Percentiles rank a stretch among this genome's conserved stretches.
Evolutionary conservation across 2,888 invertebrate species (phyloP).

Genomic region (Philhelius pedissequus): DNA sequence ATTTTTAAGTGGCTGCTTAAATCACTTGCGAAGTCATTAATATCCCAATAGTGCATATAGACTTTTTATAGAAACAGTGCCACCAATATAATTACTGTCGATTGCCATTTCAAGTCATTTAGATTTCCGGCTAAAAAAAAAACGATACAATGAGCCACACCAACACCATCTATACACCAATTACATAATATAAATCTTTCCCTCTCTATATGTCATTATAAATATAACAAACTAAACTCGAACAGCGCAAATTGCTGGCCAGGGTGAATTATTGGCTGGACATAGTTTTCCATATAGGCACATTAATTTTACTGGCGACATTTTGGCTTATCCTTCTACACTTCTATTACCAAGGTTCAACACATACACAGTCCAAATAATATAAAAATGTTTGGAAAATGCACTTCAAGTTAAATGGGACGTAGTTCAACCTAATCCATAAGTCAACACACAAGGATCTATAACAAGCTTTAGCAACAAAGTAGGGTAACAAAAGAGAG

Average conservation of each 20-base stretch:
- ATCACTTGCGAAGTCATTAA: not conserved
- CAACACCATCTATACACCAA: not conserved
- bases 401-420: slow-evolving; percentile 42
- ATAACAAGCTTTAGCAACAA: not conserved
- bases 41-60: not conserved
- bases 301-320: slow-evolving; percentile 57
- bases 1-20: too few relatives aligned
- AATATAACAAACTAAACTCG: not conserved
- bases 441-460: slow-evolving; percentile 31
- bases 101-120: not conserved
- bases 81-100: not conserved
- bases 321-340: slow-evolving; percentile 35
- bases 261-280: slow-evolving; percentile 57
- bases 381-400: slow-evolving; percentile 4
- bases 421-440: slow-evolving; percentile 20
- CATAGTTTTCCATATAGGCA: slow-evolving; percentile 47
- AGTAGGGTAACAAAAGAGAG: not conserved
- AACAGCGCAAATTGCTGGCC: slow-evolving; percentile 19
- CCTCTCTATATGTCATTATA: not conserved
- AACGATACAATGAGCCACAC: not conserved
- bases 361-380: not conserved
- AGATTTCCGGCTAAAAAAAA: not conserved
- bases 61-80: not conserved
- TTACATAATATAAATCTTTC: slow-evolving; percentile 19
- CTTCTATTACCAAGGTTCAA: not conserved